Evolutionary conservation across 2,113 vertebrate species (phyloP).

Genomic region (Odontophorus gujanensis): DNA sequence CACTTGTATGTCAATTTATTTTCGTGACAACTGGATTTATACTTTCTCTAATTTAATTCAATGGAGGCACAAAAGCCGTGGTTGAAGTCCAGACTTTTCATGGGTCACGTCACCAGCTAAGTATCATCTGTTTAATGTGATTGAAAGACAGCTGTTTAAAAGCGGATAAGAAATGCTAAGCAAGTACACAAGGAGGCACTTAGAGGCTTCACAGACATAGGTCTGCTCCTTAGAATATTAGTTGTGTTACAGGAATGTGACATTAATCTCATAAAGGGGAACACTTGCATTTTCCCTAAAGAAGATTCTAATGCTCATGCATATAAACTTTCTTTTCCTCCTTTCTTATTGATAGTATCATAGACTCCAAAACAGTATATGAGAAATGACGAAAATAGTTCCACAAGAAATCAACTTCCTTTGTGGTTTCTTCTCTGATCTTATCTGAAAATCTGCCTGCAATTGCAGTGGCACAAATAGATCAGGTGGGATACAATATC

Average conservation of each 20-base stretch:
- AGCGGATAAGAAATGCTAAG: conserved; percentile 8
- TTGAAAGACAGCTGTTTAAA: conserved; percentile 17
- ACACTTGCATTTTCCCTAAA: neutral
- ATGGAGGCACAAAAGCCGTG: neutral
- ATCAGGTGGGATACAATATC: neutral
- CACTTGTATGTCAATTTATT: neutral
- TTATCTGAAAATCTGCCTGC: neutral
- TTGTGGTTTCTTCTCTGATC: neutral
- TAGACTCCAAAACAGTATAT: neutral
- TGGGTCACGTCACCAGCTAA: neutral
- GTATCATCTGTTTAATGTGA: conserved; percentile 16
- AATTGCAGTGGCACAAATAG: neutral
- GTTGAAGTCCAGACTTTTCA: neutral
- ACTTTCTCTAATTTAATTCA: neutral
- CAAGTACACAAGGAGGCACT: neutral
- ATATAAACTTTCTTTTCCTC: neutral
- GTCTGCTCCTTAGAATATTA: conserved; percentile 23
- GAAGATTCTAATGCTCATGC: neutral
- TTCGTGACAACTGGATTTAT: conserved; percentile 1
- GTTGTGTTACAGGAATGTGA: neutral
- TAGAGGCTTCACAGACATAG: neutral
- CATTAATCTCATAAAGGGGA: neutral
- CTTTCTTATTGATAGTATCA: neutral
- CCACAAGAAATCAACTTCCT: neutral
- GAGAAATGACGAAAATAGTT: neutral